Percentiles rank a stretch among this genome's conserved stretches.
phyloP scores from a whole-genome alignment of 2,888 invertebrate genomes.

The Opisthograptis luteolata region DNA sequence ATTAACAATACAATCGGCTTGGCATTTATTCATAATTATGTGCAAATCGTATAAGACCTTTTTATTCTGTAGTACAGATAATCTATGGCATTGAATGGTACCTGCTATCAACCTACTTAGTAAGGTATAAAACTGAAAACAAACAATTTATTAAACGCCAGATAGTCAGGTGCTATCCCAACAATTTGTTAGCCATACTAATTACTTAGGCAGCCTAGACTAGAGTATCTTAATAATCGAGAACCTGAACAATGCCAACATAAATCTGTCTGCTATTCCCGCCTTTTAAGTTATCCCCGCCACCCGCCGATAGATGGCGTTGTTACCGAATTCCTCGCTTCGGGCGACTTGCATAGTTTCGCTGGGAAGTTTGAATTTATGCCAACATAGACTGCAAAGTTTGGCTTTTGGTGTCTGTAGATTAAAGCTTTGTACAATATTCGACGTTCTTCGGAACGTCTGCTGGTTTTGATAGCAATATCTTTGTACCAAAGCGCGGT shows the following conservation, averaged over 20 bases:
- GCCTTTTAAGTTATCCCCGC: constrained; percentile 34
- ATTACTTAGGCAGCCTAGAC: not conserved
- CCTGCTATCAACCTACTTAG: no score
- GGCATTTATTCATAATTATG: no score
- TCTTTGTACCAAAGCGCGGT: constrained; percentile 3
- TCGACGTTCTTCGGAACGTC: constrained; percentile 28
- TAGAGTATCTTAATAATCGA: constrained; percentile 6
- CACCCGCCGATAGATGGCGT: constrained; percentile 46
- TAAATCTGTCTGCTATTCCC: constrained; percentile 26
- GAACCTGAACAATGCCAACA: constrained; percentile 29
- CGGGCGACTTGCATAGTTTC: constrained; percentile 33
- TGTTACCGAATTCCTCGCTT: constrained; percentile 34
- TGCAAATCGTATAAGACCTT: no score
- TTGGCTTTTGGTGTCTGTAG: constrained; percentile 37
- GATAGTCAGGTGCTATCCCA: no score
- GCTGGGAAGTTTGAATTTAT: constrained; percentile 42
- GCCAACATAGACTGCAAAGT: constrained; percentile 40
- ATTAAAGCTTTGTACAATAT: constrained; percentile 39
- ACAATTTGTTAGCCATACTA: constrained; percentile 2
- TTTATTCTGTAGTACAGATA: no score
- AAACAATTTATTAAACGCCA: no score
- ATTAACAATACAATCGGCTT: no score
- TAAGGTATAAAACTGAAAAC: no score
- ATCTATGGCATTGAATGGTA: no score
- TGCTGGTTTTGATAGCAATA: constrained; percentile 30